Evolutionary conservation across 2,113 vertebrate species (phyloP).

Genomic region (Dasyprocta punctata): DNA sequence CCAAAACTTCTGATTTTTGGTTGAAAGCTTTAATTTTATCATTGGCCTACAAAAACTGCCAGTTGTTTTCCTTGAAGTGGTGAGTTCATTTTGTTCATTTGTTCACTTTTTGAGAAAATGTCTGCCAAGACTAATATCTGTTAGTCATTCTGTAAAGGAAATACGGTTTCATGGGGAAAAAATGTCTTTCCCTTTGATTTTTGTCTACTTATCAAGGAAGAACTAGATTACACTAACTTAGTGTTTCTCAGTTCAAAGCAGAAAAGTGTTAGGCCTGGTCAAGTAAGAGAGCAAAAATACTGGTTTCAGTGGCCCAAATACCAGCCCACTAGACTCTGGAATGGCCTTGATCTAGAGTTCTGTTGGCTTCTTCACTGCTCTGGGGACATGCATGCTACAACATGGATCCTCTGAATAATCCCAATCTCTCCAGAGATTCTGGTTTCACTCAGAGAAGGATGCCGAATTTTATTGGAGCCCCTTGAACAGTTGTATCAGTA

Average conservation of each 20-base stretch:
- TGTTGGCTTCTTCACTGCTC: not conserved
- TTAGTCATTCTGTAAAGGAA: slow-evolving; percentile 52
- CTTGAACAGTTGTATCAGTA: not conserved
- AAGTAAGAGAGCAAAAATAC: not conserved
- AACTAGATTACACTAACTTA: slow-evolving; percentile 24
- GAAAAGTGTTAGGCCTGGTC: not conserved
- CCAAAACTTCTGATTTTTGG: slow-evolving; percentile 54
- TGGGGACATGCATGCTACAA: not conserved
- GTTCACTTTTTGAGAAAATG: slow-evolving; percentile 37
- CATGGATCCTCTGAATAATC: not conserved
- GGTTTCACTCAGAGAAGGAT: not conserved
- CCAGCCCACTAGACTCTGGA: not conserved
- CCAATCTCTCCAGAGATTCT: not conserved
- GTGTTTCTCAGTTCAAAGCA: slow-evolving; percentile 9
- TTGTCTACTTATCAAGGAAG: slow-evolving; percentile 7
- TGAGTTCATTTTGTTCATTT: slow-evolving; percentile 13
- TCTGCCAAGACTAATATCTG: not conserved
- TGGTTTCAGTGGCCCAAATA: not conserved
- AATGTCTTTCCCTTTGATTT: slow-evolving; percentile 37
- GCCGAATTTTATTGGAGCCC: slow-evolving; percentile 7
- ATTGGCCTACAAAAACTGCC: slow-evolving; percentile 29
- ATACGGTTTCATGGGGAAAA: slow-evolving; percentile 13
- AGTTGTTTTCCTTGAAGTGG: slow-evolving; percentile 49
- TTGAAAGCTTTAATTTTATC: slow-evolving; percentile 55
- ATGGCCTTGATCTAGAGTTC: not conserved